Evolutionary conservation across 1,140 invertebrate genomes (phyloP), one percentile per base, ranked within the genome.

Genomic region (Drosophila hydei): DNA sequence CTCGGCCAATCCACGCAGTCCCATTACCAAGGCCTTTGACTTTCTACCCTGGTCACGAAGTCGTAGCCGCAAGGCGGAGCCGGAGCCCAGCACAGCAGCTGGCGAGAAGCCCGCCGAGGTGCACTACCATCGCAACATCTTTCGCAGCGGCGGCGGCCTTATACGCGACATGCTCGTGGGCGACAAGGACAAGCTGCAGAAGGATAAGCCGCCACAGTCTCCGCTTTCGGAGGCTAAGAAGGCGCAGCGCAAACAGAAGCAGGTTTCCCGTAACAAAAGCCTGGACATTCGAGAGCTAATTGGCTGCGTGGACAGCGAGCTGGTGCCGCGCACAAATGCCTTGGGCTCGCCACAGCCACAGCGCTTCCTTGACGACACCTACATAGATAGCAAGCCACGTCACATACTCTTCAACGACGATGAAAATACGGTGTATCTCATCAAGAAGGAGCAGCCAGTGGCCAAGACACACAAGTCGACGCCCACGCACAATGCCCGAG

Each of bases 1-100:
- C 8, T 18, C 69, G 27, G 19, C 48, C 54, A 65, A 36, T 11
- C 61, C 81, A 14, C 81, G 81, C 16, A 91, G 90, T 64, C 89
- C 90, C 71, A 91, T 91, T 7, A 91, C 89, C 43, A 91, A 91
- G 62, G 90, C 90, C 51, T 91, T 91, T 54, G 90, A 91, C 52
- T 91, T 91, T 8, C 65, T 91, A 14, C 88, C 90, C 42, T 91
- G 90, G 90, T 21, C 88, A 12, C 36, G 76, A 30, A 88, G 77
- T 62, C 76, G 77, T 61, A 89, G 58, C 76, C 87, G 58, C 64
- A 89, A 78, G 42, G 45, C 68, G 33, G 58, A 54, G 6, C 23
- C 47, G 12, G 54, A 67, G 30, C 19, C 19, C 1, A 30, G 1
- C 23, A 33, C 50, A 18, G 4, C 43, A 25, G 59, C 54, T 11